Evolutionary conservation across 2,113 vertebrate genomes (phyloP).

Genomic region (Dissostichus mawsoni): DNA sequence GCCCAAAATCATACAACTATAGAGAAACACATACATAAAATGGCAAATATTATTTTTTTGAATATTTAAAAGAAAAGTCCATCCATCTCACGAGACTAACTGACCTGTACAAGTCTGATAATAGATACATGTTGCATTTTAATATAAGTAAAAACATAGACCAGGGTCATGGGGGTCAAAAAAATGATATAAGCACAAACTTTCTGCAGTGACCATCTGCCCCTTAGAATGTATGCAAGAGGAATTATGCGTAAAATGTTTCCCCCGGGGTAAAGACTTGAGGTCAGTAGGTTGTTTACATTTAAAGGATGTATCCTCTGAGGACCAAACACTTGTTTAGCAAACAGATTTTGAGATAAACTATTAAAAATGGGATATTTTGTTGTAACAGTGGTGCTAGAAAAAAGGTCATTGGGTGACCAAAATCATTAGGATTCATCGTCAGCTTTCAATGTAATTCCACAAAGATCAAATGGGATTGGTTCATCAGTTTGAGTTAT

Average conservation of each 20-base stretch:
- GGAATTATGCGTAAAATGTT: not conserved
- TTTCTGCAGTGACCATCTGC: not conserved
- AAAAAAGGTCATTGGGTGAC: slow-evolving; percentile 4
- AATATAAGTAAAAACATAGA: not conserved
- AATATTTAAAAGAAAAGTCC: not conserved
- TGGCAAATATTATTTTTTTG: not conserved
- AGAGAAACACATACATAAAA: not conserved
- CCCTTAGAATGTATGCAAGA: not conserved
- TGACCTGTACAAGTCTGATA: too few species aligned
- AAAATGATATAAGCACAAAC: not conserved
- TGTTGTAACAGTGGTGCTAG: not conserved
- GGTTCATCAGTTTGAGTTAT: slow-evolving; percentile 4
- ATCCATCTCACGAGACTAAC: not conserved
- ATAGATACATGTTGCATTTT: not conserved
- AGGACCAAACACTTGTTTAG: not conserved
- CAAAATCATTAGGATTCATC: slow-evolving; percentile 15
- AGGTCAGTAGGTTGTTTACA: not conserved
- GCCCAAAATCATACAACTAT: not conserved
- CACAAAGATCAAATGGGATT: slow-evolving; percentile 1
- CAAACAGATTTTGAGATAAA: too few species aligned
- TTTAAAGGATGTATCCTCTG: not conserved
- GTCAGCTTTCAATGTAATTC: not conserved
- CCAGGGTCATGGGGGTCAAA: not conserved
- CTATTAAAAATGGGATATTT: too few species aligned
- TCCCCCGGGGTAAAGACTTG: not conserved